A percentile compares a stretch with the other conserved stretches of the same genome.
phyloP scores from a whole-genome alignment of 2,113 vertebrate genomes.

The Rhinopomastus cyanomelas region DNA sequence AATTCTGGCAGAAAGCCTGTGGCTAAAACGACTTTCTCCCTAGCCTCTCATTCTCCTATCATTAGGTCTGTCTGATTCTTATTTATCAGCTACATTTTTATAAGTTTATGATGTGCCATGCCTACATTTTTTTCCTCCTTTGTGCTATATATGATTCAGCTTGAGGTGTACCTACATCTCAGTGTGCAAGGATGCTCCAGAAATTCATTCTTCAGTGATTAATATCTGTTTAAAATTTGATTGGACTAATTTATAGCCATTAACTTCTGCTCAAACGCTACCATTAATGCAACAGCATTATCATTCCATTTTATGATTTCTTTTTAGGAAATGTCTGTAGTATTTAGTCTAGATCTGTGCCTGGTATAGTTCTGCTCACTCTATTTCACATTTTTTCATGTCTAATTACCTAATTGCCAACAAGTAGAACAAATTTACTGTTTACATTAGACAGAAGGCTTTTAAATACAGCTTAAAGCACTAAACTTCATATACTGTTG shows the following conservation, averaged over 20 bases:
- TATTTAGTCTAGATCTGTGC: neutral
- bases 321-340: neutral
- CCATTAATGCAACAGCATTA: neutral
- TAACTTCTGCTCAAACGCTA: neutral
- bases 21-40: neutral
- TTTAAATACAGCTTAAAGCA: neutral
- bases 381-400: neutral
- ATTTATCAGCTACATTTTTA: neutral
- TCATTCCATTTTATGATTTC: neutral
- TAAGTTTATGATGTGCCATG: neutral
- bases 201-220: neutral
- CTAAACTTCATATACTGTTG: neutral
- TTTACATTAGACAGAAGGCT: neutral
- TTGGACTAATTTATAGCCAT: neutral
- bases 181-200: neutral
- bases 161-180: neutral
- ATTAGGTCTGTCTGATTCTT: neutral
- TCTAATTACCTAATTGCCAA: neutral
- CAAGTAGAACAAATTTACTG: neutral
- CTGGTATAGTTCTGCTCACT: neutral
- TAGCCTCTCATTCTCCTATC: neutral
- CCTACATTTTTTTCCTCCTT: neutral
- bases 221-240: conserved; percentile 10
- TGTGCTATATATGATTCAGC: neutral
- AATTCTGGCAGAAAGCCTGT: neutral